Evolutionary conservation across 2,888 invertebrate genomes (phyloP).

Genomic region (Ophion obscuratus): DNA sequence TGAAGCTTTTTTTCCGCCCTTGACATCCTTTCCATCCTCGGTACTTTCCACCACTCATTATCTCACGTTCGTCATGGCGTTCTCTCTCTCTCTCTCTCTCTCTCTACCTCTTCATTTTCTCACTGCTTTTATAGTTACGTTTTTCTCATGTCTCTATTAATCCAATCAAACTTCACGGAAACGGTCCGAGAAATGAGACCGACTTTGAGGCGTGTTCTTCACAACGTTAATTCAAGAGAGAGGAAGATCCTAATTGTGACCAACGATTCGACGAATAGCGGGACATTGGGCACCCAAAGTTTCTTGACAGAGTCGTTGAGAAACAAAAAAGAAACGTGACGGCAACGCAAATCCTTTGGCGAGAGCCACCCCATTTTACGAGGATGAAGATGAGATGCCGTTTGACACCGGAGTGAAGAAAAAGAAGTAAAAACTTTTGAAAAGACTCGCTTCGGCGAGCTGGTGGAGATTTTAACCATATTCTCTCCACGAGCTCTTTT

Average conservation of each 20-base stretch:
- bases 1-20: constrained; percentile 65
- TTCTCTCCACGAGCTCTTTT: constrained; percentile 48
- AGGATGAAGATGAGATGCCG: constrained; percentile 36
- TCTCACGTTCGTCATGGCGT: constrained; percentile 24
- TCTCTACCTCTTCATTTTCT: not conserved
- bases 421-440: constrained; percentile 20
- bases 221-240: constrained; percentile 7
- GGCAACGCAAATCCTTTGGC: constrained; percentile 19
- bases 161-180: constrained; percentile 81
- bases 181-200: constrained; percentile 50
- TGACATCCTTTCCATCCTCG: constrained; percentile 41
- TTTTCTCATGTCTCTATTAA: constrained; percentile 75
- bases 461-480: constrained; percentile 43
- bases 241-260: constrained; percentile 38
- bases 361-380: constrained; percentile 29
- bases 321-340: constrained; percentile 18
- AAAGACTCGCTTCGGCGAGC: not conserved
- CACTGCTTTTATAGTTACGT: constrained; percentile 56
- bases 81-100: constrained; percentile 48
- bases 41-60: not conserved
- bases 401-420: constrained; percentile 20
- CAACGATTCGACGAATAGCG: constrained; percentile 29
- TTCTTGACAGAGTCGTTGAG: constrained; percentile 12
- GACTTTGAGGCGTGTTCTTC: constrained; percentile 10
- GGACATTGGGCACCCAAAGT: constrained; percentile 20